Evolutionary conservation across 1,140 invertebrate species (phyloP).

Genomic region (Oryctes rhinoceros): DNA sequence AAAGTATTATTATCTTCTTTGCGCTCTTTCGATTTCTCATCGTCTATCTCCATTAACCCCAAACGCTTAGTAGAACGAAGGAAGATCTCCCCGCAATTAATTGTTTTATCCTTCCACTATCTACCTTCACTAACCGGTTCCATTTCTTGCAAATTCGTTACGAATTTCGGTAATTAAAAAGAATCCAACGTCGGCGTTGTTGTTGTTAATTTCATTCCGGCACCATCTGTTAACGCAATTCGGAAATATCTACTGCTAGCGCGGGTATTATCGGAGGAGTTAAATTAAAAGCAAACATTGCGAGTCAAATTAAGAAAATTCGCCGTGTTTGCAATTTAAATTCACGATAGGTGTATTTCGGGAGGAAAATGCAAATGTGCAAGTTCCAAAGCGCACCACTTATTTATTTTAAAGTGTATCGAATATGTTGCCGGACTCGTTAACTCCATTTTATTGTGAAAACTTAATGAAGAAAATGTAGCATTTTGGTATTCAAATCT

Average conservation of each 20-base stretch:
- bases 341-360: conserved; percentile 18
- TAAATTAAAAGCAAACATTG: conserved; percentile 38
- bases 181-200: not conserved
- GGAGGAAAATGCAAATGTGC: conserved; percentile 25
- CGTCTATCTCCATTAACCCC: not conserved
- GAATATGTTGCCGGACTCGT: not conserved
- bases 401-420: not conserved
- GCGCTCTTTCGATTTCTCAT: not conserved
- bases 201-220: conserved; percentile 15
- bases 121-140: not conserved
- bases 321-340: conserved; percentile 29
- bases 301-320: conserved; percentile 27
- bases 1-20: not conserved
- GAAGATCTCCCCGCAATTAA: conserved; percentile 10
- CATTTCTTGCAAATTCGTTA: not conserved
- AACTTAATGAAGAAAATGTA: not conserved
- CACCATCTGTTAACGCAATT: conserved; percentile 1
- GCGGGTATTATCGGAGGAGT: conserved; percentile 1
- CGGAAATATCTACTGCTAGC: not conserved
- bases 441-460: not conserved
- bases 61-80: not conserved
- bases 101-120: not conserved
- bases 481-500: not conserved
- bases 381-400: not conserved
- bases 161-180: conserved; percentile 29